phyloP scores from a whole-genome alignment of 2,797 vertebrate genomes.

The Artibeus lituratus region DNA sequence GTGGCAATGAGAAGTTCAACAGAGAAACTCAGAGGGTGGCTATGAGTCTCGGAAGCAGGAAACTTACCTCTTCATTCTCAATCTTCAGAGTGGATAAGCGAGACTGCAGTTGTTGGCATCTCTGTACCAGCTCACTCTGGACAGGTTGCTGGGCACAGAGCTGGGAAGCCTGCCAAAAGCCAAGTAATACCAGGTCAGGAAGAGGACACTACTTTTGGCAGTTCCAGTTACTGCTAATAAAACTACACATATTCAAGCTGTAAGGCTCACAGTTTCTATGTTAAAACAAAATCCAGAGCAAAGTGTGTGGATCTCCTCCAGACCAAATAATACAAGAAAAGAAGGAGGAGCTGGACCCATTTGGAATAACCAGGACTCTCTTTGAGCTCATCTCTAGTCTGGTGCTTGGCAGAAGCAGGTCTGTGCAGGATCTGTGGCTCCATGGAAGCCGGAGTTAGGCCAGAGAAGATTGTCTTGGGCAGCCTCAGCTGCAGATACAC shows the following conservation, averaged over 20 bases:
- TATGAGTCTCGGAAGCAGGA: neutral
- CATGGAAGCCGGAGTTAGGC: neutral
- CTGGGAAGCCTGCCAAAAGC: constrained; percentile 88
- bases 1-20: neutral
- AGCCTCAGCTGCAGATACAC: neutral
- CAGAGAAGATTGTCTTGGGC: neutral
- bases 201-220: neutral
- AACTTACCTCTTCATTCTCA: constrained; percentile 95
- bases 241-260: neutral
- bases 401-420: neutral
- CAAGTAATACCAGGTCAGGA: constrained; percentile 52
- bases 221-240: neutral
- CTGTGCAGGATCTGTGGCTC: neutral
- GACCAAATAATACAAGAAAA: neutral
- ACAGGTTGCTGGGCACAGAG: constrained; percentile 94
- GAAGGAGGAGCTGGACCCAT: neutral
- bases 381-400: neutral
- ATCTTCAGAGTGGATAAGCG: constrained; percentile 96
- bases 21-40: neutral
- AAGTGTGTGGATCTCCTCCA: neutral
- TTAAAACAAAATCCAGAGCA: constrained; percentile 42
- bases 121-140: constrained; percentile 92
- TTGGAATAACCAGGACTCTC: neutral
- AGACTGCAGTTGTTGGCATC: constrained; percentile 95
- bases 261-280: neutral